Conservation (phyloP, 2,888 invertebrate genomes). For the Meteorus cinctellus region DNA sequence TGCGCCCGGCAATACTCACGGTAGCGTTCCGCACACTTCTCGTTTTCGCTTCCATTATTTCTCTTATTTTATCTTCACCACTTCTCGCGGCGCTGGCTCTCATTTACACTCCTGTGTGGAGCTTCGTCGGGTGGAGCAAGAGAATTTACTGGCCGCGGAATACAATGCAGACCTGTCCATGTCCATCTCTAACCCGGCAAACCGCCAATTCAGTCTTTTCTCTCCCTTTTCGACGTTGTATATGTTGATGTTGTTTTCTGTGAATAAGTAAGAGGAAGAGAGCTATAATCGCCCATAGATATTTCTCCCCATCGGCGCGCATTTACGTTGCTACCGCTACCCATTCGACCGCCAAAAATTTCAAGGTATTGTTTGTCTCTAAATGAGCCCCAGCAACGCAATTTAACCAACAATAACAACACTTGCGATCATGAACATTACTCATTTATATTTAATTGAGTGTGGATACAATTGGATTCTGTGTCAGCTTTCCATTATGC, state of each 20-base stretch:
- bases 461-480: not conserved
- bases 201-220: slow-evolving; percentile 16
- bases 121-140: slow-evolving; percentile 39
- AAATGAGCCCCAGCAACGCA: slow-evolving; percentile 21
- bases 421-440: not conserved
- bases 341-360: slow-evolving; percentile 24
- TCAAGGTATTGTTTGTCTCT: slow-evolving; percentile 18
- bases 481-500: too few species aligned
- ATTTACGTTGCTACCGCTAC: not conserved
- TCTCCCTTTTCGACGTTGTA: slow-evolving; percentile 14
- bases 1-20: slow-evolving; percentile 18
- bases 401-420: slow-evolving; percentile 14
- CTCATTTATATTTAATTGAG: slow-evolving; percentile 3
- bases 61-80: slow-evolving; percentile 41
- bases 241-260: slow-evolving; percentile 30
- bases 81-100: slow-evolving; percentile 58
- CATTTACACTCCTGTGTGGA: slow-evolving; percentile 69
- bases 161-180: slow-evolving; percentile 73
- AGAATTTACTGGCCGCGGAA: slow-evolving; percentile 72
- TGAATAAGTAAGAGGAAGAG: slow-evolving; percentile 13
- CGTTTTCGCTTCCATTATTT: slow-evolving; percentile 51
- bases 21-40: slow-evolving; percentile 47
- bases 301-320: slow-evolving; percentile 35
- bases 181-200: slow-evolving; percentile 63
- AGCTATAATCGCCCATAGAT: slow-evolving; percentile 44